Conservation (phyloP, 1,140 invertebrate species). For the Nymphalis io region DNA sequence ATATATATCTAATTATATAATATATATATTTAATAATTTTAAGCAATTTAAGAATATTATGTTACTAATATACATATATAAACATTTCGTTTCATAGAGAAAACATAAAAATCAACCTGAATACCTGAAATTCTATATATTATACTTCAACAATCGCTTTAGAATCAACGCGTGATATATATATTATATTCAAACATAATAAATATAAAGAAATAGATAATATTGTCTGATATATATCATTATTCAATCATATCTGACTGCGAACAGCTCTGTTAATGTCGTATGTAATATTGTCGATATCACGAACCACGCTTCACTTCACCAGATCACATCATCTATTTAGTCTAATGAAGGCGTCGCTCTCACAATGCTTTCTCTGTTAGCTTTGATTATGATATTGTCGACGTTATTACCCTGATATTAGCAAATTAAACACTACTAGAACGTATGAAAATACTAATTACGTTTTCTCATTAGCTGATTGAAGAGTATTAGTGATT, state of each 20-base stretch:
- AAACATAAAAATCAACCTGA: too few relatives aligned
- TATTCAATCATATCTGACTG: conserved; percentile 5
- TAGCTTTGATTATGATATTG: conserved; percentile 44
- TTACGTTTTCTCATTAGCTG: conserved; percentile 11
- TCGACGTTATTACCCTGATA: conserved; percentile 22
- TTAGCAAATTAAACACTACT: conserved; percentile 28
- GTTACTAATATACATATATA: too few relatives aligned
- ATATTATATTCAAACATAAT: too few relatives aligned
- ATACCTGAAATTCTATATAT: too few relatives aligned
- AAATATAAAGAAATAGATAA: too few relatives aligned
- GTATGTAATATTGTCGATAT: conserved; percentile 26
- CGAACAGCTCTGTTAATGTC: conserved; percentile 20
- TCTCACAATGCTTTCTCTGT: conserved; percentile 37
- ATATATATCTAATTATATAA: too few relatives aligned
- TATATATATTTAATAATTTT: too few relatives aligned
- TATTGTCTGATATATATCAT: background rate
- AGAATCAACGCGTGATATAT: too few relatives aligned
- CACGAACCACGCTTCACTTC: conserved; percentile 19
- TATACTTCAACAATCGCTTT: too few relatives aligned
- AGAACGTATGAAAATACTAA: conserved; percentile 17
- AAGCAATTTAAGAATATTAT: too few relatives aligned
- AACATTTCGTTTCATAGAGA: too few relatives aligned
- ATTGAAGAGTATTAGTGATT: conserved; percentile 10
- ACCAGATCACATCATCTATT: conserved; percentile 34
- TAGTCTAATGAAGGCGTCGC: conserved; percentile 43